Evolutionary conservation across 2,888 invertebrate species (phyloP).

Genomic region (Serrognathus titanus): DNA sequence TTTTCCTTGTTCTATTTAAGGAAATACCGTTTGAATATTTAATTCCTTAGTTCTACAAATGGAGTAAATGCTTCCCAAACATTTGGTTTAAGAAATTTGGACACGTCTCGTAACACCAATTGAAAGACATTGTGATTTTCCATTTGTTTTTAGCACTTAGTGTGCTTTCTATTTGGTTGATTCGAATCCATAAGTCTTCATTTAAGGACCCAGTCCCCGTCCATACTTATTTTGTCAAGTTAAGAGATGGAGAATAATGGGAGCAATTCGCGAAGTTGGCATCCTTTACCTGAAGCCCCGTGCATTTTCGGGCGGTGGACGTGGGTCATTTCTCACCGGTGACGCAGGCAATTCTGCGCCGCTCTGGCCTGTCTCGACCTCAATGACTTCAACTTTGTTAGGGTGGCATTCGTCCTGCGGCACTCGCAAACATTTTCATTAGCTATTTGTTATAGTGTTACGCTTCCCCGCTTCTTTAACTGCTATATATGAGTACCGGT

Average conservation of each 20-base stretch:
- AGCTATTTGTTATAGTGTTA: conserved; percentile 46
- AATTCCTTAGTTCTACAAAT: no score
- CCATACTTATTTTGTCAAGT: conserved; percentile 29
- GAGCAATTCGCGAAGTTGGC: conserved; percentile 39
- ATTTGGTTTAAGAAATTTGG: no score
- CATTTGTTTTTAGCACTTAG: conserved; percentile 32
- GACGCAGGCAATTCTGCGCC: conserved; percentile 43
- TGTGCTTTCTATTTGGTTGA: conserved; percentile 40
- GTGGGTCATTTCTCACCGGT: conserved; percentile 46
- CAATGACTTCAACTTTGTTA: conserved; percentile 26
- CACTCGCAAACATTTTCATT: conserved; percentile 46
- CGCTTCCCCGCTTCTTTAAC: conserved; percentile 16
- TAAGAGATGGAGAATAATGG: conserved; percentile 48
- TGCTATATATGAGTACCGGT: conserved; percentile 6
- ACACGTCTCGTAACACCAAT: no score
- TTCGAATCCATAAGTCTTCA: conserved; percentile 48
- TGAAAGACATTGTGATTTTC: conserved; percentile 8
- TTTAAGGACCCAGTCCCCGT: conserved; percentile 36
- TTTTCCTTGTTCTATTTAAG: no score
- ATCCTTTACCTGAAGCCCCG: conserved; percentile 22
- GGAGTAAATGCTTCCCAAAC: no score
- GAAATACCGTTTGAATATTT: no score
- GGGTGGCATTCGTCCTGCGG: conserved; percentile 34
- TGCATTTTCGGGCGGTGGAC: conserved; percentile 24
- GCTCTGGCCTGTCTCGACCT: conserved; percentile 21